Evolutionary conservation across 2,113 vertebrate genomes (phyloP), one percentile per base, ranked within the genome.

Genomic region (Labrus mixtus): DNA sequence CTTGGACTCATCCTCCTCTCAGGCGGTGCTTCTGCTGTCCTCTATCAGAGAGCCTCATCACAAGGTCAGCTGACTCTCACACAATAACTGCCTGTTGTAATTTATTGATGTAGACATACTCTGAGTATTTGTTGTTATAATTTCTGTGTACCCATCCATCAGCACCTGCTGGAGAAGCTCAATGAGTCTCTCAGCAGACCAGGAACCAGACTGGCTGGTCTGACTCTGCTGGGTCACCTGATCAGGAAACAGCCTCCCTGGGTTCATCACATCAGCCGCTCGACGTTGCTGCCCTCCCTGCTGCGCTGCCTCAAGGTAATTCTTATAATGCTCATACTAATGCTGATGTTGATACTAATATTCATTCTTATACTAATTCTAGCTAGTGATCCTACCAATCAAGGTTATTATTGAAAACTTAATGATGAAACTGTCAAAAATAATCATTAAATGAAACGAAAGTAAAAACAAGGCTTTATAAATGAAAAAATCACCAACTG

Each of bases 231-330:
- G 88, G 96, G 97, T 36, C 97, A 99, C 1, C 95, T 99, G 81
- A 93, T 98, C 80, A 93, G 95, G 45, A 94, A 95, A 39, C 98
- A 99, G 89, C 98, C 97, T 0, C 94, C 97, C 0, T 99, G 98
- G 98, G 96, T 98, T 85, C 98, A 99, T 84, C 98, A 96, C 90
- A 94, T 99, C 81, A 96, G 96, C 72, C 95, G 96, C 88, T 95
- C 94, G 29, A 91, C 96, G 23, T 93, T 99, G 84, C 90, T 99
- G 56, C 85, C 91, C 60, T 95, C 96, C 1, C 93, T 99, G 80
- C 95, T 99, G 73, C 97, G 96, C 90, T 98, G 96, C 95, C 96
- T 99, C 76, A 99, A 98, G 97, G 98, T 99, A 25, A 13, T 0
- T 2, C 6, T 3, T 6, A n/a, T 9, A 9, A 56, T 3, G 20